These are phyloP conservation scores for Parazoanthus atlanticus DNA, from an alignment of 92 coral and sea anemone genomes.

Conservation along the genomic window DNA sequence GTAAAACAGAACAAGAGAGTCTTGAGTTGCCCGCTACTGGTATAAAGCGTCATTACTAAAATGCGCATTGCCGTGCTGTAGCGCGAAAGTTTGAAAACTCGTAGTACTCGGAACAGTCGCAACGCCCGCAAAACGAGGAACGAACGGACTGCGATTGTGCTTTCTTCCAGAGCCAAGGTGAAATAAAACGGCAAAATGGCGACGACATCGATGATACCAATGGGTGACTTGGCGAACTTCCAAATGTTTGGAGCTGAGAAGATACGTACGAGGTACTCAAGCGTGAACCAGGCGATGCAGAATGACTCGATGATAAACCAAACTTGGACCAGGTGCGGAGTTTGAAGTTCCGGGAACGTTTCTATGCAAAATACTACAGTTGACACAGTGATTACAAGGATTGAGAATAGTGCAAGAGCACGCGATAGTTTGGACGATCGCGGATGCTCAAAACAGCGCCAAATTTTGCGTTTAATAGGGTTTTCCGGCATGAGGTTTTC, in stretches of 20 bases:
- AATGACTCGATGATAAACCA: conserved; percentile 83
- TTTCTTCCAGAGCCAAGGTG: conserved; percentile 67
- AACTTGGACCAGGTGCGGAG: conserved; percentile 13
- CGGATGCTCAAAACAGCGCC: conserved; percentile 88
- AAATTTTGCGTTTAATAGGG: conserved; percentile 64
- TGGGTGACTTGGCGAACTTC: conserved; percentile 68
- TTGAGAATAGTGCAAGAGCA: conserved; percentile 70
- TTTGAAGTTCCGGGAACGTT: conserved; percentile 68
- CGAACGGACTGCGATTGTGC: conserved; percentile 72
- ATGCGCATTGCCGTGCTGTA: conserved; percentile 82
- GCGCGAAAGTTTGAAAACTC: conserved; percentile 92
- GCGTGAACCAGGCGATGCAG: conserved; percentile 82
- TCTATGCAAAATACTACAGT: conserved; percentile 84
- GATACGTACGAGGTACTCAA: conserved; percentile 75
- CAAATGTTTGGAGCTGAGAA: conserved; percentile 64
- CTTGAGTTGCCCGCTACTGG: conserved; percentile 84
- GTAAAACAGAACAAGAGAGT: conserved; percentile 70
- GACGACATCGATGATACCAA: conserved; percentile 85
- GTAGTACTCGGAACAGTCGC: conserved; percentile 85
- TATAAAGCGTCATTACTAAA: conserved; percentile 71
- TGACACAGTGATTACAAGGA: conserved; percentile 73
- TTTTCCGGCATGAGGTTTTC: conserved; percentile 47
- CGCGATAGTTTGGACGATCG: conserved; percentile 73
- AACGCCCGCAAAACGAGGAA: conserved; percentile 89
- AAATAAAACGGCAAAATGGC: conserved; percentile 84